Evolutionary conservation across 1,140 invertebrate genomes (phyloP), one percentile per base, ranked within the genome.

Genomic region (Hestina assimilis): DNA sequence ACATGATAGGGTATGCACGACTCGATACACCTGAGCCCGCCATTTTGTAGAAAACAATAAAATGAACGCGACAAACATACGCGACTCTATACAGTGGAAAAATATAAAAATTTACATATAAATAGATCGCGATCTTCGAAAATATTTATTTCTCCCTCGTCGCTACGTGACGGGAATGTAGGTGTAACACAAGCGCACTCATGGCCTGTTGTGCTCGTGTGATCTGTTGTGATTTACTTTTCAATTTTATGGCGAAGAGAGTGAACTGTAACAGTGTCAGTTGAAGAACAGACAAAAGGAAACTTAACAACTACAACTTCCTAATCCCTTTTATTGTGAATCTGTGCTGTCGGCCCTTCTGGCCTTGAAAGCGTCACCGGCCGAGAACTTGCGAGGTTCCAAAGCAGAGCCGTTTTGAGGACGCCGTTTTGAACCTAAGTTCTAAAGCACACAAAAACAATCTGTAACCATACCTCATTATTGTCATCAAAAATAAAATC

Each of bases 91-190:
- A 62, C 59, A 63, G 64, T 61, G 53, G 50, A 63, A 72, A 79
- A 79, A 80, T 75, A 75, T 81, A 75, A 77, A 79, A 86, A 87
- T 83, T 86, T 81, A 71, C 83, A 84, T 87, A 84, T 76, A 84
- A 69, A 70, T 66, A 72, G 72, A 66, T 69, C 66, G 66, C 68
- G 68, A 72, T 79, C 81, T 75, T 72, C 45, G 56, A 61, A 72
- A 72, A 83, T 81, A 78, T 83, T 79, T 79, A 81, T 83, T 63
- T 70, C 69, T 79, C 83, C 83, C 83, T 64, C 72, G 83, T 72
- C 72, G 69, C 59, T 79, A 80, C 75, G 79, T 75, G 76, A 66
- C 47, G 42, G 1, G 75, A 69, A 73, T 77, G 38, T 41, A 24
- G 38, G 28, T 31, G 52, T 50, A 65, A 52, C 72, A 59, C 55